Conservation (phyloP, 2,888 invertebrate genomes). For the Dichetophora obliterata region DNA sequence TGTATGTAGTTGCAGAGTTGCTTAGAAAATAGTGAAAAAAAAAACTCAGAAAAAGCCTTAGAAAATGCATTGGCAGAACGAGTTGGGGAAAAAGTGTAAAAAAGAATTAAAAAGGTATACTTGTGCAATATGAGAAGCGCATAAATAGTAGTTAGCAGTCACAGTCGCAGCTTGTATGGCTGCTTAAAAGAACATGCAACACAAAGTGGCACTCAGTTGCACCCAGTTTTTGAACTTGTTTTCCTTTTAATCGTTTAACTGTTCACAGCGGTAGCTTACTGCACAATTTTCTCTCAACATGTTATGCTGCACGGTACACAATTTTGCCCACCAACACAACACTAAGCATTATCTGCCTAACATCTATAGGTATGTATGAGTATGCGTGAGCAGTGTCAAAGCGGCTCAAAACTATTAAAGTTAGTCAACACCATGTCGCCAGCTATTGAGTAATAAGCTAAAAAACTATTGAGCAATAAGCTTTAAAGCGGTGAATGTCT, state of each 20-base stretch:
- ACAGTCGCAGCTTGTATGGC: neutral
- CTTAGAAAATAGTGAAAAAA: no score
- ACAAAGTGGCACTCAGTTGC: constrained; percentile 1
- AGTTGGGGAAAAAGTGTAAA: neutral
- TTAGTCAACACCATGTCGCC: no score
- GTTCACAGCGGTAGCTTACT: constrained; percentile 1
- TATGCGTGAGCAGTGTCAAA: no score
- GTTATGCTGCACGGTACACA: no score
- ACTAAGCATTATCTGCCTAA: no score
- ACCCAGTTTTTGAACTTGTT: constrained; percentile 25
- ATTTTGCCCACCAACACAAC: no score
- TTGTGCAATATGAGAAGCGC: neutral
- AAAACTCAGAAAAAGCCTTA: neutral
- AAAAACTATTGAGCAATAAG: no score
- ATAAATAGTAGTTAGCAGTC: neutral
- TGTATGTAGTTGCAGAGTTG: neutral
- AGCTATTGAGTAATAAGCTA: no score
- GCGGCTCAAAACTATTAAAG: no score
- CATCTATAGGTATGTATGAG: no score
- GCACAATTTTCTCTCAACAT: no score
- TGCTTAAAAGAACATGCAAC: neutral
- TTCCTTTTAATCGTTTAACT: constrained; percentile 31
- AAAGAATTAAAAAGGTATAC: neutral
- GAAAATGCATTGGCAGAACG: neutral
- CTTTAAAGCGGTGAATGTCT: no score